phyloP scores from a whole-genome alignment of 2,888 invertebrate species.

The Lepetodrilus schrolli region DNA sequence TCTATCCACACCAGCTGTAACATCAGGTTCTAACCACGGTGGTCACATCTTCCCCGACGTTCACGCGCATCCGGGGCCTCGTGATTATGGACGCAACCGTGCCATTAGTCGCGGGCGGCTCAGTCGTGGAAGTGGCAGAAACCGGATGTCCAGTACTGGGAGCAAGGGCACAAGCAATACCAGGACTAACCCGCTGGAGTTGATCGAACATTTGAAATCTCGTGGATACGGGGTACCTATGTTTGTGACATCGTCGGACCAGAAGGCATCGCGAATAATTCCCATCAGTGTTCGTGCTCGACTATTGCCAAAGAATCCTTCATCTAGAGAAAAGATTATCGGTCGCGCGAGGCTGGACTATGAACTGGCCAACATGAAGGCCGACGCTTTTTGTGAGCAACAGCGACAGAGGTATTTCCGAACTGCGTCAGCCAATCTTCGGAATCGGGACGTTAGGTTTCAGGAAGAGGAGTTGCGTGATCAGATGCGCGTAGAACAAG shows the following conservation, averaged over 20 bases:
- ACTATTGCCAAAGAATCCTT: conserved; percentile 53
- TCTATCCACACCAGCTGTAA: too few species aligned
- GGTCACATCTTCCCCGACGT: too few species aligned
- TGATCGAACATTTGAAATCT: conserved; percentile 50
- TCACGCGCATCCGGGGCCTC: too few species aligned
- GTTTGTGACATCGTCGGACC: conserved; percentile 41
- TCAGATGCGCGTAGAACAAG: conserved; percentile 44
- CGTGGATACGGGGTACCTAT: conserved; percentile 49
- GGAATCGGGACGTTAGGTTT: conserved; percentile 57
- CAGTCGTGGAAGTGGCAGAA: background rate
- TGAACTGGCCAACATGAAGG: conserved; percentile 63
- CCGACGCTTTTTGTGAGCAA: conserved; percentile 62
- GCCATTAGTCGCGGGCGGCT: too few species aligned
- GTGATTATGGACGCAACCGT: too few species aligned
- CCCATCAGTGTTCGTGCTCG: conserved; percentile 46
- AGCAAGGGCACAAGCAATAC: background rate
- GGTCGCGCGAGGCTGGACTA: conserved; percentile 60
- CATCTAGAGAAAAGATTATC: conserved; percentile 59
- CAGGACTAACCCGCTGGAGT: conserved; percentile 45
- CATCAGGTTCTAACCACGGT: too few species aligned
- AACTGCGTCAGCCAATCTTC: conserved; percentile 58
- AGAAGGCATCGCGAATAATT: conserved; percentile 38
- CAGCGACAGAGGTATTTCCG: conserved; percentile 54
- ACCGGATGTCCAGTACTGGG: background rate
- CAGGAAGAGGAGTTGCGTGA: conserved; percentile 59